A percentile compares a stretch with the other conserved stretches of the same genome.
Evolutionary conservation across 2,888 invertebrate species (phyloP).

Genomic region (Hyles lineata): DNA sequence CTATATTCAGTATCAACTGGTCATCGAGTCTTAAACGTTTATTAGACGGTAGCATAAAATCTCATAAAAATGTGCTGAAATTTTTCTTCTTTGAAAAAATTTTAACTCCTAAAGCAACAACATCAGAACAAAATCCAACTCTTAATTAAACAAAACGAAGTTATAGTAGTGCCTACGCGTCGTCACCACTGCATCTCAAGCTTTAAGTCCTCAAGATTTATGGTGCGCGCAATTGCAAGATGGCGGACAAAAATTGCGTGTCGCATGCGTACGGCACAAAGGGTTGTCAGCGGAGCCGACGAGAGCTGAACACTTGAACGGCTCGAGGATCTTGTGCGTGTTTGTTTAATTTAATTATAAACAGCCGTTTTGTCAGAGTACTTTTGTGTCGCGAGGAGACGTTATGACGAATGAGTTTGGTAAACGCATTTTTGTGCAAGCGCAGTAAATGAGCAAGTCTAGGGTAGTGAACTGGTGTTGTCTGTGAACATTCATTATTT

Average conservation of each 20-base stretch:
- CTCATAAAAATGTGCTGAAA: too few relatives aligned
- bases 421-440: not conserved
- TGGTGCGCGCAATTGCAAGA: slow-evolving; percentile 61
- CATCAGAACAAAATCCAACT: too few relatives aligned
- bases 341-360: slow-evolving; percentile 21
- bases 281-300: slow-evolving; percentile 48
- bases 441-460: too few relatives aligned
- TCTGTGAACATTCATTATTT: too few relatives aligned
- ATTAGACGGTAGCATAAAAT: too few relatives aligned
- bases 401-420: not conserved
- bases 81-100: too few relatives aligned
- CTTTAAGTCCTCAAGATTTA: slow-evolving; percentile 42
- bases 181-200: slow-evolving; percentile 16
- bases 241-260: slow-evolving; percentile 59
- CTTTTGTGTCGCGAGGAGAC: not conserved
- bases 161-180: not conserved
- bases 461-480: too few relatives aligned
- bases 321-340: slow-evolving; percentile 5
- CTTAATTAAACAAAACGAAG: not conserved
- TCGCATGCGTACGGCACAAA: slow-evolving; percentile 59
- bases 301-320: not conserved
- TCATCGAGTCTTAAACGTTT: too few relatives aligned
- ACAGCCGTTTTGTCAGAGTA: slow-evolving; percentile 2
- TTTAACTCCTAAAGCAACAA: too few relatives aligned
- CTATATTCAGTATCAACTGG: too few relatives aligned